phyloP scores from a whole-genome alignment of 2,888 invertebrate species.

The Epistrophe eligans region DNA sequence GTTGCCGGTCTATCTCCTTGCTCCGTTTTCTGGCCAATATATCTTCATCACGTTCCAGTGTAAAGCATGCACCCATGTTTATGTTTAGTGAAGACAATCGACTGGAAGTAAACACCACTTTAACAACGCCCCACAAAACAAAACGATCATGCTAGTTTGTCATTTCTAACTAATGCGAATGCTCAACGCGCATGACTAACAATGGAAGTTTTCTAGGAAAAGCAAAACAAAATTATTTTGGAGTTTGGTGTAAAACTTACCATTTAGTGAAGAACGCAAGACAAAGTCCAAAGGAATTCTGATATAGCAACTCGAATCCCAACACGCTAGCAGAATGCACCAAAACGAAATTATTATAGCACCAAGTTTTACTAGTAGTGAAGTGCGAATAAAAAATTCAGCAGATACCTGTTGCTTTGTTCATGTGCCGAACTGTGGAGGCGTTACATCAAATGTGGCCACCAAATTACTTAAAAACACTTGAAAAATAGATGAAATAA shows the following conservation, averaged over 20 bases:
- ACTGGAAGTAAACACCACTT: slow-evolving; percentile 51
- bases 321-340: slow-evolving; percentile 1
- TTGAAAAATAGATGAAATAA: slow-evolving; percentile 14
- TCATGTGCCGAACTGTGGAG: slow-evolving; percentile 33
- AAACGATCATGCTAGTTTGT: slow-evolving; percentile 59
- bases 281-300: slow-evolving; percentile 5
- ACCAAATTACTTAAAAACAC: slow-evolving; percentile 6
- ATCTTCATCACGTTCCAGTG: slow-evolving; percentile 87
- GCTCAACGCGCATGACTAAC: slow-evolving; percentile 38
- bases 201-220: slow-evolving; percentile 64
- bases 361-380: not conserved
- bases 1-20: slow-evolving; percentile 86
- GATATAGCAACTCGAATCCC: not conserved
- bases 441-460: not conserved
- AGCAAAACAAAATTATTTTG: slow-evolving; percentile 4
- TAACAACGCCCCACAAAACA: slow-evolving; percentile 48
- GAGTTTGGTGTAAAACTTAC: slow-evolving; percentile 43
- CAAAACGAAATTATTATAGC: slow-evolving; percentile 29
- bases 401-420: slow-evolving; percentile 52
- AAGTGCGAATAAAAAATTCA: slow-evolving; percentile 2
- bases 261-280: slow-evolving; percentile 51
- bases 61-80: slow-evolving; percentile 87
- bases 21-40: slow-evolving; percentile 86
- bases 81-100: slow-evolving; percentile 67
- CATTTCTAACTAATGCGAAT: slow-evolving; percentile 45